Evolutionary conservation across 2,888 invertebrate genomes (phyloP).

Genomic region (Acrocyrtus sp.): DNA sequence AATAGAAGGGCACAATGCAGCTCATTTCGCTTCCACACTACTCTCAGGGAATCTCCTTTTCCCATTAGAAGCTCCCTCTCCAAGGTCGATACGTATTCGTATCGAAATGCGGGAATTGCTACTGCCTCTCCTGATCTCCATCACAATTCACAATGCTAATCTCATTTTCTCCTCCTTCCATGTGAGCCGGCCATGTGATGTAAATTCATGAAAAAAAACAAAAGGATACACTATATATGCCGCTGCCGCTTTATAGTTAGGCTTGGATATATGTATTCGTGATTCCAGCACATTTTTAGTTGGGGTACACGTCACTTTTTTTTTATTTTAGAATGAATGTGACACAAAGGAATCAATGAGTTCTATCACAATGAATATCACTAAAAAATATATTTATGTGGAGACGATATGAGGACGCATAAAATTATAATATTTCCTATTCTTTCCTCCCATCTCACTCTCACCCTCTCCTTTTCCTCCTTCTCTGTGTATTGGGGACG

Average conservation of each 20-base stretch:
- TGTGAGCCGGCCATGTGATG: no score
- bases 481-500: no score
- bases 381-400: no score
- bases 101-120: no score
- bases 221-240: not conserved
- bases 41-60: no score
- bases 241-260: not conserved
- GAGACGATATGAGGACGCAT: no score
- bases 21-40: no score
- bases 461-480: not conserved
- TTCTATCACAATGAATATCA: slow-evolving; percentile 25
- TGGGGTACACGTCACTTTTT: slow-evolving; percentile 15
- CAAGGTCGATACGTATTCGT: no score
- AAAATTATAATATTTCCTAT: slow-evolving; percentile 4
- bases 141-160: not conserved
- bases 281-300: not conserved
- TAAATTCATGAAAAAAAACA: not conserved
- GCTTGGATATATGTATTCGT: not conserved
- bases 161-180: no score
- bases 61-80: no score
- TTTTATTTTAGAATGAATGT: slow-evolving; percentile 20
- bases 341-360: slow-evolving; percentile 46
- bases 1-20: not conserved
- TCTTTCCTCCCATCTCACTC: not conserved
- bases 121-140: no score